Conservation (phyloP, 2,888 invertebrate genomes). For the Parascotia fuliginaria region DNA sequence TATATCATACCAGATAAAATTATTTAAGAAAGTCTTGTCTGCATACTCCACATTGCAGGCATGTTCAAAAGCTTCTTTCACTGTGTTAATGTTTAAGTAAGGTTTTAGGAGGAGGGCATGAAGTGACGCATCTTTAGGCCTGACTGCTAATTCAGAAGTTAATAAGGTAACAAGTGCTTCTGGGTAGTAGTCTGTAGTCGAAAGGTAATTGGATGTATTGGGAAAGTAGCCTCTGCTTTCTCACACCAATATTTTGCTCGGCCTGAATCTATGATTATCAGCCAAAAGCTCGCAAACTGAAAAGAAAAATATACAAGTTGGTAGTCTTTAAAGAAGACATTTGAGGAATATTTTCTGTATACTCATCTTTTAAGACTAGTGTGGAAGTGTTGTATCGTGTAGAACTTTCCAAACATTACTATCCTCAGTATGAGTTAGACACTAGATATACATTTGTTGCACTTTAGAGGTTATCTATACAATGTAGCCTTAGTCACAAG, state of each 20-base stretch:
- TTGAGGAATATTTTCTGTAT: no score
- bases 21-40: constrained; percentile 84
- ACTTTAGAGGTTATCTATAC: no score
- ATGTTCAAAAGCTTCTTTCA: constrained; percentile 91
- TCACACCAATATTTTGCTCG: constrained; percentile 93
- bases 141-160: constrained; percentile 87
- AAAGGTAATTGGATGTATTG: constrained; percentile 91
- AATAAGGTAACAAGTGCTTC: constrained; percentile 88
- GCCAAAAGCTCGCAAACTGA: constrained; percentile 91
- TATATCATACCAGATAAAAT: constrained; percentile 87
- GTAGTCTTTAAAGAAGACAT: no score
- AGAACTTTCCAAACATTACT: no score
- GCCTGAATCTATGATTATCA: constrained; percentile 88
- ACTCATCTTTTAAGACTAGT: no score
- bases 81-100: constrained; percentile 88
- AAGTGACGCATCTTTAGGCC: constrained; percentile 91
- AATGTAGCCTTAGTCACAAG: no score
- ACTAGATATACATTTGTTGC: no score
- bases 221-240: constrained; percentile 90
- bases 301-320: no score
- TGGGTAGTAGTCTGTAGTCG: constrained; percentile 89
- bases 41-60: constrained; percentile 90
- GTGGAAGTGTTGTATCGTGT: no score
- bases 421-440: no score
- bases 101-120: constrained; percentile 91